Conservation (phyloP, 2,797 vertebrate species). For the Phaenicophaeus curvirostris region DNA sequence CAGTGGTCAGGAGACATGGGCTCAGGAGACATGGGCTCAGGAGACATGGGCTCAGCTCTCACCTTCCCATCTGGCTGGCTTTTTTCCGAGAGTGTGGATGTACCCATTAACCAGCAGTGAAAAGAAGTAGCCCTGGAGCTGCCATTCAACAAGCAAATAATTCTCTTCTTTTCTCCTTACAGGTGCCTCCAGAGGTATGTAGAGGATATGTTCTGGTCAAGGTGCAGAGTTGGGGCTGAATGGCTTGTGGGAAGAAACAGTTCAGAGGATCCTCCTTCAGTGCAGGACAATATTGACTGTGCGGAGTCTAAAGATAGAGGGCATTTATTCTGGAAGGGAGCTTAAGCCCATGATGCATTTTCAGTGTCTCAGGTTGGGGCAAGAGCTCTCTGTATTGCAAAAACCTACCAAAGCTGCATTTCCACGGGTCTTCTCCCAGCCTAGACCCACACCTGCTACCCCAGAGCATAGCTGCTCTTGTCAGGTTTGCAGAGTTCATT, state of each 20-base stretch:
- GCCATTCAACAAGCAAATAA: not conserved
- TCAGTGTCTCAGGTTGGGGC: not conserved
- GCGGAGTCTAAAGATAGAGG: not conserved
- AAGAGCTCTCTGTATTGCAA: not conserved
- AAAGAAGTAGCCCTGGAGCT: not conserved
- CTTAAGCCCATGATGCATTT: not conserved
- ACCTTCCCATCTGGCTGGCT: not conserved
- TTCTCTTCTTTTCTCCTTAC: not conserved
- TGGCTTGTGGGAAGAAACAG: not conserved
- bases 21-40: not conserved
- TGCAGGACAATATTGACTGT: not conserved
- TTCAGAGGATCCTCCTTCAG: not conserved
- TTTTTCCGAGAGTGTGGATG: not conserved
- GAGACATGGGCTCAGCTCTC: not conserved
- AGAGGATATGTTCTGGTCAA: not conserved
- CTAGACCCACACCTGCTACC: not conserved
- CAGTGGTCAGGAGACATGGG: not conserved
- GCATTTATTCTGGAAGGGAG: not conserved
- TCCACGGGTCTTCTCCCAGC: not conserved
- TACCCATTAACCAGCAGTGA: not conserved
- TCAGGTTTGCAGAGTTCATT: not conserved
- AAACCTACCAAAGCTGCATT: not conserved
- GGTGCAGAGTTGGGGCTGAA: not conserved
- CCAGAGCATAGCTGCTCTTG: not conserved
- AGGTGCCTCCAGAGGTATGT: slow-evolving; percentile 75